A percentile compares a stretch with the other conserved stretches of the same genome.
phyloP scores from a whole-genome alignment of 1,140 invertebrate genomes.

The Drosophila equinoxialis region DNA sequence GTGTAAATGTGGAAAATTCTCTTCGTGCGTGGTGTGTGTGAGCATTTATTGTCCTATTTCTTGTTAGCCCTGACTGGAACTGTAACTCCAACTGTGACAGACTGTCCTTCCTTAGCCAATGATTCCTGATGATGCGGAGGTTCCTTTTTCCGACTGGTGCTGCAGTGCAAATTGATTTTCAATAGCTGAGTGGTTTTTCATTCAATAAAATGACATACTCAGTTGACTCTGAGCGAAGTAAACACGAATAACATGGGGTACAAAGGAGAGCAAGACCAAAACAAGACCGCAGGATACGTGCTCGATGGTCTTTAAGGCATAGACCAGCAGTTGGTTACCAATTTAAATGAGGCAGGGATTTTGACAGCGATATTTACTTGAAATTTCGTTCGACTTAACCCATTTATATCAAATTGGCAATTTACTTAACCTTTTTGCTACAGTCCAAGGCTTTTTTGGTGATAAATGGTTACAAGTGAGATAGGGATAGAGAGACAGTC shows the following conservation, averaged over 20 bases:
- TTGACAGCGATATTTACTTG: background rate
- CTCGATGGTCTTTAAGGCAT: slow-evolving; percentile 2
- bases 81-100: slow-evolving; percentile 11
- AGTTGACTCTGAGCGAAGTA: slow-evolving; percentile 56
- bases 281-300: slow-evolving; percentile 39
- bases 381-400: slow-evolving; percentile 22
- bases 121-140: slow-evolving; percentile 21
- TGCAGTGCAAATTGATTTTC: slow-evolving; percentile 75
- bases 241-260: background rate
- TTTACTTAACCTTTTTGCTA: slow-evolving; percentile 29
- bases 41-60: slow-evolving; percentile 59
- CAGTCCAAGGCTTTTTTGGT: slow-evolving; percentile 27
- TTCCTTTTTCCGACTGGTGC: slow-evolving; percentile 9
- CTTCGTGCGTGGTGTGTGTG: slow-evolving; percentile 14
- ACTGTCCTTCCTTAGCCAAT: slow-evolving; percentile 21
- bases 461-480: slow-evolving; percentile 55
- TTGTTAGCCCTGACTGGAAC: slow-evolving; percentile 21
- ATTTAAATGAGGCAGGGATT: background rate
- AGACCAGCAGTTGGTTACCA: background rate
- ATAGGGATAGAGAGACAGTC: background rate
- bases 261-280: background rate
- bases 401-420: slow-evolving; percentile 54
- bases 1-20: slow-evolving; percentile 69
- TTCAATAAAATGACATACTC: slow-evolving; percentile 80
- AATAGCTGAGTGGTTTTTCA: slow-evolving; percentile 81